A percentile compares a stretch with the other conserved stretches of the same genome.
These are phyloP conservation scores for Luperina testacea DNA, from an alignment of 2,888 invertebrate genomes.

Conservation along the genomic window DNA sequence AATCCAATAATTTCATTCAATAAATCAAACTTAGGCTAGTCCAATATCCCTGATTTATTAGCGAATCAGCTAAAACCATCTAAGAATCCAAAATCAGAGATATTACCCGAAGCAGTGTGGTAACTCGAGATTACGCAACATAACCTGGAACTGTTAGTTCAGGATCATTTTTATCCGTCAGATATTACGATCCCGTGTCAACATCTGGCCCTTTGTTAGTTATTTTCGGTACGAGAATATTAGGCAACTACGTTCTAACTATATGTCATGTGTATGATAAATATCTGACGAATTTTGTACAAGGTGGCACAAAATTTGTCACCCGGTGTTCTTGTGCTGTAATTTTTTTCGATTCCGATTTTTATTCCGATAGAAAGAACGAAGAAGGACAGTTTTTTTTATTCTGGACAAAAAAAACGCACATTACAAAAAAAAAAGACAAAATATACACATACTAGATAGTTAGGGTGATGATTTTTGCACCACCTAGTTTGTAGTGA, in stretches of 20 bases:
- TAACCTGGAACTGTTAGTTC: slow-evolving; percentile 49
- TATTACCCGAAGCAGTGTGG: slow-evolving; percentile 19
- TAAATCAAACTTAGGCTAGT: slow-evolving; percentile 20
- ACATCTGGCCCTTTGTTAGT: slow-evolving; percentile 55
- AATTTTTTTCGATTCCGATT: too few species aligned
- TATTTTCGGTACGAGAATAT: slow-evolving; percentile 39
- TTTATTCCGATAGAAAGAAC: too few species aligned
- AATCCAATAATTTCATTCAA: slow-evolving; percentile 7
- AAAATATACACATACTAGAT: too few species aligned
- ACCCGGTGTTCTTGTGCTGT: background rate
- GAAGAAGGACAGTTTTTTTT: too few species aligned
- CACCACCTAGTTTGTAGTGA: too few species aligned
- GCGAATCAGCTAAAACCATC: slow-evolving; percentile 2
- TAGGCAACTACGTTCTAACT: slow-evolving; percentile 11
- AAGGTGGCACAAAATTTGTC: background rate
- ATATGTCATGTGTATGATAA: slow-evolving; percentile 7
- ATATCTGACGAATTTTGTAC: slow-evolving; percentile 12
- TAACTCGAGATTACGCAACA: slow-evolving; percentile 25
- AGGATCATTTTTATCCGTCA: slow-evolving; percentile 58
- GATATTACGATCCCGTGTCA: slow-evolving; percentile 57
- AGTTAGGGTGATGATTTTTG: too few species aligned
- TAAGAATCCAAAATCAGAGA: slow-evolving; percentile 17
- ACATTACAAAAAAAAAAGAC: too few species aligned
- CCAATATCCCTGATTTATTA: slow-evolving; percentile 43
- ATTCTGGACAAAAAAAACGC: too few species aligned